phyloP scores from a whole-genome alignment of 2,113 vertebrate genomes.

The Galemys pyrenaicus region DNA sequence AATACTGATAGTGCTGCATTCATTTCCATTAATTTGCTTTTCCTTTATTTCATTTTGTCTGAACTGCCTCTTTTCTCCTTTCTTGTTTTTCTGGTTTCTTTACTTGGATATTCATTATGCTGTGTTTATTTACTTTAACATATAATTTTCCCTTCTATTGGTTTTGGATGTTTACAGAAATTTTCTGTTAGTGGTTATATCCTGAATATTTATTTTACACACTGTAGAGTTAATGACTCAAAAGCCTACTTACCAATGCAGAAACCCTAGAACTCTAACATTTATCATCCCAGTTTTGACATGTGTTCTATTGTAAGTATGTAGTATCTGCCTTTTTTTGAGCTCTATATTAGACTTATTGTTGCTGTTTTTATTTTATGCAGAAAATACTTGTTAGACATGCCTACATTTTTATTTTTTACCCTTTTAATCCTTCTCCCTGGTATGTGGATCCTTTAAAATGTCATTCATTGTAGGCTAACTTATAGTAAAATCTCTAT shows the following conservation, averaged over 20 bases:
- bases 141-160: background rate
- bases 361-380: conserved; percentile 19
- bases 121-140: background rate
- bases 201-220: background rate
- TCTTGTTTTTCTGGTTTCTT: background rate
- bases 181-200: background rate
- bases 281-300: background rate
- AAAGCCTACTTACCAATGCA: background rate
- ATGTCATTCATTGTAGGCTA: background rate
- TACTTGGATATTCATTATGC: background rate
- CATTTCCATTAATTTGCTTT: background rate
- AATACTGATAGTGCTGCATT: background rate
- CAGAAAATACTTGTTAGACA: background rate
- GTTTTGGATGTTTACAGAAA: background rate
- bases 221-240: background rate
- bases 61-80: background rate
- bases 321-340: background rate
- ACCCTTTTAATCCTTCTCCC: background rate
- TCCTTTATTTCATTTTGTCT: background rate
- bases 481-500: background rate
- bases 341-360: background rate
- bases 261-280: background rate
- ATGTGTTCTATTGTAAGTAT: background rate
- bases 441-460: background rate
- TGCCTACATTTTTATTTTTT: background rate